Percentiles rank a stretch among this genome's conserved stretches.
phyloP scores from a whole-genome alignment of 2,888 invertebrate species.

The Tenthredo livida region DNA sequence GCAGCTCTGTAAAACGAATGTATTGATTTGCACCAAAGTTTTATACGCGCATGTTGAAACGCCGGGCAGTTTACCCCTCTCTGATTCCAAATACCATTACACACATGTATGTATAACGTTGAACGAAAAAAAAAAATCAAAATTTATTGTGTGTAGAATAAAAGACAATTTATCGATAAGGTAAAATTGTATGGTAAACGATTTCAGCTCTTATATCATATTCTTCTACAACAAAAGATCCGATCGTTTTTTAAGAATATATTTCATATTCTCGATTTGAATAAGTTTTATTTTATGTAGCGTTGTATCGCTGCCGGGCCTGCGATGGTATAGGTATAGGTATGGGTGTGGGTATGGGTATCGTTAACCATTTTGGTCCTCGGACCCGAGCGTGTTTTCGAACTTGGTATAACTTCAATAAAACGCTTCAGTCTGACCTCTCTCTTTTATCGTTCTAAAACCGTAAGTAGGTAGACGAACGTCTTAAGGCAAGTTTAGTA shows the following conservation, averaged over 20 bases:
- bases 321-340: not conserved
- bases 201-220: not conserved
- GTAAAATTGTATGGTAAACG: not conserved
- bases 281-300: not conserved
- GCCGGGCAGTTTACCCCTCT: not conserved
- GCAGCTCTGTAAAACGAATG: constrained; percentile 32
- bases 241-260: not conserved
- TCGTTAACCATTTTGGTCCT: constrained; percentile 25
- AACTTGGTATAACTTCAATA: constrained; percentile 48
- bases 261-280: not conserved
- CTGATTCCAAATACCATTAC: not conserved
- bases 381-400: constrained; percentile 7
- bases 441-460: constrained; percentile 52
- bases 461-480: constrained; percentile 50
- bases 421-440: constrained; percentile 49
- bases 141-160: not conserved
- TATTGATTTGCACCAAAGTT: constrained; percentile 50
- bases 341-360: not conserved
- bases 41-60: constrained; percentile 50
- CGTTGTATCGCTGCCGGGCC: constrained; percentile 23
- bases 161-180: not conserved
- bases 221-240: not conserved
- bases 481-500: constrained; percentile 53
- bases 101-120: not conserved
- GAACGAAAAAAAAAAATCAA: not conserved